These are phyloP conservation scores for Epinotia bilunana DNA, from an alignment of 2,888 invertebrate genomes.

Conservation along the genomic window DNA sequence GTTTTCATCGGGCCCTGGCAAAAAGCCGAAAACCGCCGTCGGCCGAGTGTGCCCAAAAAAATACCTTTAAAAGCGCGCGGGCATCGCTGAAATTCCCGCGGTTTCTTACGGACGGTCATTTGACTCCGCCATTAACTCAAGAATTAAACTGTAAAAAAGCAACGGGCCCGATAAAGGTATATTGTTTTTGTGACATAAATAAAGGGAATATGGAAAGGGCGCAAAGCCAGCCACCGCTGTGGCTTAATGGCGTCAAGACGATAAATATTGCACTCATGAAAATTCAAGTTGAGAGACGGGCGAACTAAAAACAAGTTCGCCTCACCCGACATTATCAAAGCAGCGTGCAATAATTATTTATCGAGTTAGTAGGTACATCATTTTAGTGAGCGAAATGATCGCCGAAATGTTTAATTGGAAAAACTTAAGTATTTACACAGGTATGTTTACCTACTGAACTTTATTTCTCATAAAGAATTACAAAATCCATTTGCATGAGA, in stretches of 20 bases:
- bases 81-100: constrained; percentile 81
- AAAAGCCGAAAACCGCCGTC: constrained; percentile 76
- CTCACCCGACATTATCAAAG: constrained; percentile 26
- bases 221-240: constrained; percentile 60
- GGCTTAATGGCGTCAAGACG: constrained; percentile 69
- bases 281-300: constrained; percentile 64
- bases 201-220: constrained; percentile 70
- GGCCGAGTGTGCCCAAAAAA: constrained; percentile 78
- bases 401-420: not conserved
- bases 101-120: constrained; percentile 81
- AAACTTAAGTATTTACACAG: not conserved
- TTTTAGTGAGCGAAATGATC: constrained; percentile 20
- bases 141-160: constrained; percentile 81
- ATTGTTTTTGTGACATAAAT: constrained; percentile 76
- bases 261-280: constrained; percentile 80
- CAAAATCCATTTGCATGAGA: too few relatives aligned
- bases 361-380: constrained; percentile 21
- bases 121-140: constrained; percentile 82
- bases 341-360: constrained; percentile 41
- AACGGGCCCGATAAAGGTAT: constrained; percentile 77
- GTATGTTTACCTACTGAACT: too few relatives aligned
- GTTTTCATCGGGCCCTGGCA: constrained; percentile 80
- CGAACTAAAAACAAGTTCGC: constrained; percentile 57
- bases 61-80: constrained; percentile 78
- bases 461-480: too few relatives aligned